Percentiles rank a stretch among this genome's conserved stretches.
phyloP scores from a whole-genome alignment of 2,888 invertebrate genomes.

The Drosophila helvetica region DNA sequence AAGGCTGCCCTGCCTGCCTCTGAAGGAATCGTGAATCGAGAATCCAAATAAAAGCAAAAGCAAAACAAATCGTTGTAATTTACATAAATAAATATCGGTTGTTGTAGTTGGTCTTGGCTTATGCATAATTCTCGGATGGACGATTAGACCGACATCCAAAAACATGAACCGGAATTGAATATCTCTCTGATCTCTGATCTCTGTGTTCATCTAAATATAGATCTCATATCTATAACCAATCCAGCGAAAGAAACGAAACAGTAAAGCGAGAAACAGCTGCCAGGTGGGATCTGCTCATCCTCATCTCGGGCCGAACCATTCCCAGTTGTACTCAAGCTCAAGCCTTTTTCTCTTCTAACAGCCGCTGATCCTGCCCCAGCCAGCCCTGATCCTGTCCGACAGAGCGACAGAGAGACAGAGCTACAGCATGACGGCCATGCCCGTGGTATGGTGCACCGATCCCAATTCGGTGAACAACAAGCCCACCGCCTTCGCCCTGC shows the following conservation, averaged over 20 bases:
- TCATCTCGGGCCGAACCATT: constrained; percentile 3
- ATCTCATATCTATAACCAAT: neutral
- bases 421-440: constrained; percentile 83
- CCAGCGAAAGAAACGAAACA: constrained; percentile 21
- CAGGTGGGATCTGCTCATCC: neutral
- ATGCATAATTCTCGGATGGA: constrained; percentile 3
- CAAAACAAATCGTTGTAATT: constrained; percentile 5
- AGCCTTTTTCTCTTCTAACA: constrained; percentile 25
- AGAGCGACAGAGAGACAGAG: constrained; percentile 8
- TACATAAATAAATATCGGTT: constrained; percentile 42
- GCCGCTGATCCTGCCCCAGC: neutral
- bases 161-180: constrained; percentile 39
- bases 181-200: constrained; percentile 3
- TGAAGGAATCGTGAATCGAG: neutral
- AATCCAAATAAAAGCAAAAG: neutral
- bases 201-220: neutral
- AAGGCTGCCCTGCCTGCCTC: constrained; percentile 12
- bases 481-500: constrained; percentile 84
- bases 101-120: constrained; percentile 27
- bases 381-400: neutral
- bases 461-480: constrained; percentile 84
- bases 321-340: constrained; percentile 2
- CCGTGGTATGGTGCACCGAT: constrained; percentile 84
- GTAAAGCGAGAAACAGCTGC: constrained; percentile 25
- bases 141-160: neutral